Evolutionary conservation across 2,113 vertebrate genomes (phyloP).

Genomic region (Sapayoa aenigma): DNA sequence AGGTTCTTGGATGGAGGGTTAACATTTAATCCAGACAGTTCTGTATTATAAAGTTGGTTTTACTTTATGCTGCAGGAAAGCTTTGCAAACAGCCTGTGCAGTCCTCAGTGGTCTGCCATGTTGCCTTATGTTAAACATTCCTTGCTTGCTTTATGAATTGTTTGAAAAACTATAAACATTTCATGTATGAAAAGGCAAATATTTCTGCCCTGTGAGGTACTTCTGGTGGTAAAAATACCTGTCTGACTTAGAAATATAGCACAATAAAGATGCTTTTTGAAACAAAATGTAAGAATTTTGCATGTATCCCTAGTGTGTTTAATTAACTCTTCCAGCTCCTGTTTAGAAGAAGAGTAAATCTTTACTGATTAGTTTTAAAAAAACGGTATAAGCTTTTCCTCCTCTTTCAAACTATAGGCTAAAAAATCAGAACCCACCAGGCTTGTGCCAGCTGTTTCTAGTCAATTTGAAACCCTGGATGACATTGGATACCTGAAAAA

Average conservation of each 20-base stretch:
- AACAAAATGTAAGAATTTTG: background rate
- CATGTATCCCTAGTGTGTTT: background rate
- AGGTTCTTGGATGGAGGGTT: background rate
- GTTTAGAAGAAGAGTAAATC: background rate
- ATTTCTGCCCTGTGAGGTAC: background rate
- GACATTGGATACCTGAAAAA: background rate
- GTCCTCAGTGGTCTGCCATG: background rate
- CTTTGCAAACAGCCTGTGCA: background rate
- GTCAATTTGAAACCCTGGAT: background rate
- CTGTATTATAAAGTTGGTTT: background rate
- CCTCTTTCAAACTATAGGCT: background rate
- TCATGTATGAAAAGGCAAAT: background rate
- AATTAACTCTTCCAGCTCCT: background rate
- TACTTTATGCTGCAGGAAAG: background rate
- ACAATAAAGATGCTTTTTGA: background rate
- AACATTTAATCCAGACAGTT: background rate
- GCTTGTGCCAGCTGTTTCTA: background rate
- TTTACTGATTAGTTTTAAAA: background rate
- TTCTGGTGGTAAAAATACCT: background rate
- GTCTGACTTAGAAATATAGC: background rate
- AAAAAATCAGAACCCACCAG: background rate
- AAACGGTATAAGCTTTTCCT: background rate
- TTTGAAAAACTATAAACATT: background rate
- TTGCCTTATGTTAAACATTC: background rate
- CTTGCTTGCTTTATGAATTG: background rate